Evolutionary conservation across 2,113 vertebrate genomes (phyloP).

Genomic region (Raphicerus campestris): DNA sequence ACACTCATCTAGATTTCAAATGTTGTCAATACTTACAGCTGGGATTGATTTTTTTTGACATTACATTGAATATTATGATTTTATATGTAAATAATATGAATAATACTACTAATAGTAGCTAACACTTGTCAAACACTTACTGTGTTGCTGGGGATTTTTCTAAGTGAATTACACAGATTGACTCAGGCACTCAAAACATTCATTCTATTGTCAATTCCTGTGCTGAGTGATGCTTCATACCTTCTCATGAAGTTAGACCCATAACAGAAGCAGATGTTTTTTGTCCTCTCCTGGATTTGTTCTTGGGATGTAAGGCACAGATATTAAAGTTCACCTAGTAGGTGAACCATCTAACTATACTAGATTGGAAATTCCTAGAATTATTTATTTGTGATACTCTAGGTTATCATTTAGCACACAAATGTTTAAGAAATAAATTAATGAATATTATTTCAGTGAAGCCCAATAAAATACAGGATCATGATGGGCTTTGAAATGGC

Average conservation of each 20-base stretch:
- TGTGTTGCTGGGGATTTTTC: neutral
- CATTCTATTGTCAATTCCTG: neutral
- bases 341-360: neutral
- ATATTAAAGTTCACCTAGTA: neutral
- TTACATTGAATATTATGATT: slow-evolving; percentile 6
- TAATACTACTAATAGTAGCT: neutral
- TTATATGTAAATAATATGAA: slow-evolving; percentile 11
- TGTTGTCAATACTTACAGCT: neutral
- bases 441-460: slow-evolving; percentile 7
- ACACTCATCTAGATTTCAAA: neutral
- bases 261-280: neutral
- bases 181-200: neutral
- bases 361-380: neutral
- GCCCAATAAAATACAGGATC: neutral
- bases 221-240: neutral
- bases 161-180: neutral
- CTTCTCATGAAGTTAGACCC: neutral
- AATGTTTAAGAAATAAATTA: slow-evolving; percentile 34
- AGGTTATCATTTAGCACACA: neutral
- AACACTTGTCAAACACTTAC: neutral
- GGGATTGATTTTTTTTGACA: neutral
- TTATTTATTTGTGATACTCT: slow-evolving; percentile 34
- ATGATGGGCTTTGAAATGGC: slow-evolving; percentile 46
- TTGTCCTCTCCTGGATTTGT: neutral
- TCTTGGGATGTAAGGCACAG: neutral